These are phyloP conservation scores for Oncopodura yosiiana DNA, from an alignment of 1,140 invertebrate species.

Conservation along the genomic window DNA sequence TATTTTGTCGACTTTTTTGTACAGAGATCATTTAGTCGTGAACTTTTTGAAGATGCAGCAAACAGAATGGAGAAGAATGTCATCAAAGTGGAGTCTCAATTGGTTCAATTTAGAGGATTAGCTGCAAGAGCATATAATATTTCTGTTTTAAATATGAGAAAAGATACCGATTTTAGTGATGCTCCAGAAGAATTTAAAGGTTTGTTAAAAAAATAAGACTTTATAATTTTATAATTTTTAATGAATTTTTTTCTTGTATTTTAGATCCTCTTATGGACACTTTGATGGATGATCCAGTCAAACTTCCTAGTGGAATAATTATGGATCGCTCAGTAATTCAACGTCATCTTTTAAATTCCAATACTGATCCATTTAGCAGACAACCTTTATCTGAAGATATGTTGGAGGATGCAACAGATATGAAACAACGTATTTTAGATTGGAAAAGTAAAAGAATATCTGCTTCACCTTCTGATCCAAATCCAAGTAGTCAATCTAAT, in stretches of 20 bases:
- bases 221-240: constrained; percentile 8
- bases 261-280: constrained; percentile 93
- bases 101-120: constrained; percentile 70
- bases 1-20: no score
- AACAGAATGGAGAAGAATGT: constrained; percentile 62
- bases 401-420: constrained; percentile 58
- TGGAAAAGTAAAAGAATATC: constrained; percentile 65
- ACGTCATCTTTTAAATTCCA: constrained; percentile 86
- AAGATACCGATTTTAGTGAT: constrained; percentile 85
- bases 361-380: constrained; percentile 93
- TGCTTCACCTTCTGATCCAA: neutral
- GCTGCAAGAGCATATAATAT: constrained; percentile 69
- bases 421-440: constrained; percentile 63
- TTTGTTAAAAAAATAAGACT: no score
- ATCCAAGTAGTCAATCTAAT: no score
- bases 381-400: constrained; percentile 83
- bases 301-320: constrained; percentile 83
- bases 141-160: constrained; percentile 68
- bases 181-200: constrained; percentile 91
- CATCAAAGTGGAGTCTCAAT: constrained; percentile 72
- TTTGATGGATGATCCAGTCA: constrained; percentile 90
- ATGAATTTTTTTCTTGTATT: constrained; percentile 26
- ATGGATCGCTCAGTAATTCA: constrained; percentile 93
- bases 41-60: constrained; percentile 83
- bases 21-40: constrained; percentile 83